Conservation (phyloP, 1,140 invertebrate species). For the Portunus trituberculatus region DNA sequence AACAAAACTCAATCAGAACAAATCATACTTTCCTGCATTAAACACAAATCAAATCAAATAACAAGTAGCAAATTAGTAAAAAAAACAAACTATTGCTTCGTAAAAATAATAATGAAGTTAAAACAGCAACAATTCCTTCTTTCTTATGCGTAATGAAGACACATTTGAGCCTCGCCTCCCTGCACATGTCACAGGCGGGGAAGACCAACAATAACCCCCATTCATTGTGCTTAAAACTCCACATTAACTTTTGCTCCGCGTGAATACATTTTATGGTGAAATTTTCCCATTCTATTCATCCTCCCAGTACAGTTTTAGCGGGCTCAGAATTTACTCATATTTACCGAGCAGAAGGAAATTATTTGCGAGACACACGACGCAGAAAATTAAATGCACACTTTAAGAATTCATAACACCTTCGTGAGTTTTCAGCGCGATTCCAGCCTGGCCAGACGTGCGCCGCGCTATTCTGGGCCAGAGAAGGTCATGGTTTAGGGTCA, state of each 20-base stretch:
- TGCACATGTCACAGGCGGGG: too few species aligned
- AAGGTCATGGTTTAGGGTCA: too few species aligned
- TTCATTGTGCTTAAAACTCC: neutral
- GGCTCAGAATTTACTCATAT: neutral
- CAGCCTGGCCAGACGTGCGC: neutral
- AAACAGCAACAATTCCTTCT: too few species aligned
- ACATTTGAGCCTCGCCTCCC: too few species aligned
- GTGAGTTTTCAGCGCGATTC: neutral
- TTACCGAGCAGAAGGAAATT: neutral
- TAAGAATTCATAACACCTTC: constrained; percentile 9
- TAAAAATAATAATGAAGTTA: too few species aligned
- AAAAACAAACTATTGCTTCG: too few species aligned
- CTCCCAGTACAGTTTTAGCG: neutral
- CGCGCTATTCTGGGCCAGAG: neutral
- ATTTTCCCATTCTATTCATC: neutral
- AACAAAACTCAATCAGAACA: too few species aligned
- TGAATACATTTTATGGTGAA: neutral
- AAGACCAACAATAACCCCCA: neutral
- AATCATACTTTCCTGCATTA: too few species aligned
- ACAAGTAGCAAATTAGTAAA: too few species aligned
- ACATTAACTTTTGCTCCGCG: neutral
- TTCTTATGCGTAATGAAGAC: too few species aligned
- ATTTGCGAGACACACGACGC: neutral
- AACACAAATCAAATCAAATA: too few species aligned
- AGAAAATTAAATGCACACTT: neutral